Base-by-base conservation (phyloP, 2,797 vertebrate species). In the Pangasius macronema region DNA sequence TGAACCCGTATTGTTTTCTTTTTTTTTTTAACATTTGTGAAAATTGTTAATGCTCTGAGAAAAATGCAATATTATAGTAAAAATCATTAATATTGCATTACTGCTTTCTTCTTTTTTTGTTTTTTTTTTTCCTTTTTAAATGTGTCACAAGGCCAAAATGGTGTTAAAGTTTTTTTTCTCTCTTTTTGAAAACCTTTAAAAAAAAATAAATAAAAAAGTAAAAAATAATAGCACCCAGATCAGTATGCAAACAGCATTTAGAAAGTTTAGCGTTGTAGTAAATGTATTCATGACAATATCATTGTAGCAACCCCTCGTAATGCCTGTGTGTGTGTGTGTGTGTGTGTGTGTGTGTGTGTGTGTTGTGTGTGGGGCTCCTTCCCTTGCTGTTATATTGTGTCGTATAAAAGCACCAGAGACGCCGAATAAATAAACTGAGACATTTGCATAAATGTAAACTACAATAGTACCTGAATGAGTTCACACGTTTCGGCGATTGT, bases 121-220 rank as follows among this genome's bases (percentile, higher is more conserved):
- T 68, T 79, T 83, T 68, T 53, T 77, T 42, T 76, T 57, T 70
- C 88, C 88, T 14, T 59, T 82, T 93, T 93, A 94, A 96, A 95
- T 95, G 94, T 92, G 94, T 95, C 89, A 93, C 94, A 96, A 96
- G 96, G 96, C 96, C 95, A 96, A 95, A 95, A 94, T 94, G 96
- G 96, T 96, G 94, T 95, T 92, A 93, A 92, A 92, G 92, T 90
- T 93, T 90, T 86, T 93, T 93, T 88, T 91, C 92, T 91, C 92
- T 91, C 92, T 91, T 92, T 93, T 93, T 91, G 87, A 87, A 91
- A 90, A 91, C 86, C 87, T 86, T 86, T 70, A 72, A 92, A 93
- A 91, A 90, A 94, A 94, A 94, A 95, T 94, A 82, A 70, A 76
- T 16, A 53, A 73, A 82, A 84, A 82, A 83, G 53, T 75, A 55